These are phyloP conservation scores for Lichenostomus cassidix DNA, from an alignment of 2,113 vertebrate species.

Conservation along the genomic window DNA sequence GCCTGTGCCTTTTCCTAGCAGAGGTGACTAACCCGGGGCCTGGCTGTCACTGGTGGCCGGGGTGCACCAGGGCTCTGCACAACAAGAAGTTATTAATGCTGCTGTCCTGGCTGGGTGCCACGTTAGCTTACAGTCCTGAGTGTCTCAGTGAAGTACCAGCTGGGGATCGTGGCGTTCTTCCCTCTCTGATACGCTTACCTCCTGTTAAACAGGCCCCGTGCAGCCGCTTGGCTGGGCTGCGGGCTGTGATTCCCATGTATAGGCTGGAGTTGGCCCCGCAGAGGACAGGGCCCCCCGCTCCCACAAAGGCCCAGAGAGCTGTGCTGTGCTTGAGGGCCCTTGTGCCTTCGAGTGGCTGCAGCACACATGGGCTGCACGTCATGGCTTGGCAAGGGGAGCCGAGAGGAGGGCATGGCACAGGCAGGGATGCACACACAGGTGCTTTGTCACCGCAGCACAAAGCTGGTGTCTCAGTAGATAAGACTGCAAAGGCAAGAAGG, in stretches of 20 bases:
- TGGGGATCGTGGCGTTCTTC: conserved; percentile 46
- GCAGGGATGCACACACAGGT: background rate
- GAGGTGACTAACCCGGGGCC: fast-evolving
- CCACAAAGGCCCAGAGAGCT: background rate
- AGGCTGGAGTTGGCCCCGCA: background rate
- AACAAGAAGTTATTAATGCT: conserved; percentile 52
- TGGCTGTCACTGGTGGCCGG: background rate
- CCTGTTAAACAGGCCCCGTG: conserved; percentile 6
- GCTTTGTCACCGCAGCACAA: background rate
- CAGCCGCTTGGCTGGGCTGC: background rate
- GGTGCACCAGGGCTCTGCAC: background rate
- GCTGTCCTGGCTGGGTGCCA: conserved; percentile 51
- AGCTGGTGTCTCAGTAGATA: background rate
- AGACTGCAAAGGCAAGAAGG: background rate
- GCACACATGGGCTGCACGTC: background rate
- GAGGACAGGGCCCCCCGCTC: background rate
- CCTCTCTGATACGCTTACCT: background rate
- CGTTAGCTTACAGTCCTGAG: conserved; percentile 16
- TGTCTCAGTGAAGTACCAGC: conserved; percentile 47
- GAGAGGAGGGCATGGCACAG: background rate
- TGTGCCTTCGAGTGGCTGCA: conserved; percentile 15
- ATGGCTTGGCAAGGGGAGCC: background rate
- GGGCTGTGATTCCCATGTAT: background rate
- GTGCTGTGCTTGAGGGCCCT: background rate
- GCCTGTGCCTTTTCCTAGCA: background rate